phyloP scores from a whole-genome alignment of 2,888 invertebrate species.

The Chrysolina haemoptera region DNA sequence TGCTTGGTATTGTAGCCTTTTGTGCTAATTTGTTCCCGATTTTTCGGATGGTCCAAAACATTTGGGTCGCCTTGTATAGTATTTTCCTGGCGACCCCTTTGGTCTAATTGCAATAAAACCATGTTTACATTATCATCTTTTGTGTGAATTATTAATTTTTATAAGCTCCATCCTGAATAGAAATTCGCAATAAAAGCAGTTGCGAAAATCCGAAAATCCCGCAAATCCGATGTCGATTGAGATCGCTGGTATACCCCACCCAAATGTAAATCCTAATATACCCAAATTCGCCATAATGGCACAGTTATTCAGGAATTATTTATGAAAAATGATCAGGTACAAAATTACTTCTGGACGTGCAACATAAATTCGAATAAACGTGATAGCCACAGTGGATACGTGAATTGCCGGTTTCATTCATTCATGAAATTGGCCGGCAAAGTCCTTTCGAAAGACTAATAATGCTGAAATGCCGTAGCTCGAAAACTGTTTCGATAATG shows the following conservation, averaged over 20 bases:
- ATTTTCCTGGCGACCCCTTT: too few species aligned
- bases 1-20: too few species aligned
- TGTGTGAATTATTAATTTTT: neutral
- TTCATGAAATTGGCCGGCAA: constrained; percentile 25
- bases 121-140: neutral
- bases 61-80: too few species aligned
- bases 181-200: neutral
- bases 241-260: neutral
- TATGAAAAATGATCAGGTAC: constrained; percentile 10
- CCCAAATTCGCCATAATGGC: neutral
- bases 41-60: too few species aligned
- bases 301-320: neutral
- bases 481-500: neutral
- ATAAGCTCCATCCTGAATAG: neutral
- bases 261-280: neutral
- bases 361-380: constrained; percentile 24
- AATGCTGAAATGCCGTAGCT: constrained; percentile 2
- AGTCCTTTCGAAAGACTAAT: constrained; percentile 11
- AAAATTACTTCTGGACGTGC: constrained; percentile 10
- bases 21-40: too few species aligned
- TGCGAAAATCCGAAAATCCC: neutral
- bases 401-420: constrained; percentile 22
- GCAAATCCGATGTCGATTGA: neutral
- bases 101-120: too few species aligned
- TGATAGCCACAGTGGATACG: constrained; percentile 20